A percentile compares a stretch with the other conserved stretches of the same genome.
Conservation (phyloP, 2,797 vertebrate genomes). For the Aviceda cuculoides region DNA sequence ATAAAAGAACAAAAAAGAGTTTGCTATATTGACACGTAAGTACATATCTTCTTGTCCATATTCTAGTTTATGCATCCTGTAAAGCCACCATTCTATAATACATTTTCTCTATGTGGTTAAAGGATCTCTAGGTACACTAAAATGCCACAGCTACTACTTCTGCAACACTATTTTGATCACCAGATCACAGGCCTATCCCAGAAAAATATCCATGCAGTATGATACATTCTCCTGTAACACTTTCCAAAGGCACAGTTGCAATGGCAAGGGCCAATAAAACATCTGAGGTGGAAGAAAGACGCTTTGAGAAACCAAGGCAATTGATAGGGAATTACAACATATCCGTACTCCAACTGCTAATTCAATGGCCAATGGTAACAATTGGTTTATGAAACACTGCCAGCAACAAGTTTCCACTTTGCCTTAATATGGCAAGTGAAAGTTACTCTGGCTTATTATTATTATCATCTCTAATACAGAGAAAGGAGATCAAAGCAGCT, state of each 20-base stretch:
- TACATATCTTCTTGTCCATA: not conserved
- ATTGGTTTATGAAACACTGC: not conserved
- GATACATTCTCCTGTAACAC: not conserved
- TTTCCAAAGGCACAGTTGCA: not conserved
- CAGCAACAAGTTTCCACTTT: not conserved
- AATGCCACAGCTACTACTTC: not conserved
- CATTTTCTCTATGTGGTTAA: not conserved
- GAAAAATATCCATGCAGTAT: not conserved
- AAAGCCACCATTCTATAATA: not conserved
- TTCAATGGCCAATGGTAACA: not conserved
- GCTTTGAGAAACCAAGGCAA: not conserved
- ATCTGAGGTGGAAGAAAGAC: not conserved
- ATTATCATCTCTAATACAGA: not conserved
- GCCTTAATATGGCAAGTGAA: not conserved
- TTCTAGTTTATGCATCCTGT: not conserved
- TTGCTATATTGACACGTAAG: not conserved
- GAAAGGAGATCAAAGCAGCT: not conserved
- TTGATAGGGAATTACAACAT: not conserved
- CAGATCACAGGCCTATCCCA: not conserved
- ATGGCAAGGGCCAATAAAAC: not conserved
- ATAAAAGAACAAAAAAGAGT: conserved; percentile 38
- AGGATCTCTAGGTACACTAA: not conserved
- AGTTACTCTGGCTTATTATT: not conserved
- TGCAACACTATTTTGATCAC: not conserved
- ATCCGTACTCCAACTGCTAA: not conserved